Percentiles rank a stretch among this genome's conserved stretches.
Conservation (phyloP, 92 coral and sea anemone genomes). For the Parazoanthus darwini region DNA sequence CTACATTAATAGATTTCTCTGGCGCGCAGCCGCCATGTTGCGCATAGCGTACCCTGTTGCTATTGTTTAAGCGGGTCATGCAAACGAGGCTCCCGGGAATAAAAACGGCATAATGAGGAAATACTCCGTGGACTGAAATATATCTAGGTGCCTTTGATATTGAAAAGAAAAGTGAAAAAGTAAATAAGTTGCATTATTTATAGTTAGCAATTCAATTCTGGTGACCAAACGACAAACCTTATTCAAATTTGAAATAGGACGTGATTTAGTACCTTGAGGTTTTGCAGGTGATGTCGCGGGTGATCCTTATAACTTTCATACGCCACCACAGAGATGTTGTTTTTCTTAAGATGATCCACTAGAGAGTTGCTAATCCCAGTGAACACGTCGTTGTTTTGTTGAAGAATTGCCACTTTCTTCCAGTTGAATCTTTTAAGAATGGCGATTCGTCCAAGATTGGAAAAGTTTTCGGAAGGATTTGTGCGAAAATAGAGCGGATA, state of each 20-base stretch:
- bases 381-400: slow-evolving; percentile 76
- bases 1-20: too few relatives aligned
- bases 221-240: neutral
- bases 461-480: slow-evolving; percentile 66
- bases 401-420: slow-evolving; percentile 72
- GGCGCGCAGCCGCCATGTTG: too few relatives aligned
- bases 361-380: slow-evolving; percentile 74
- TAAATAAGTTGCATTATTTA: neutral
- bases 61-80: too few relatives aligned
- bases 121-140: too few relatives aligned
- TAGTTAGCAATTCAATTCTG: too few relatives aligned
- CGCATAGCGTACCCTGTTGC: too few relatives aligned
- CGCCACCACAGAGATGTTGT: slow-evolving; percentile 61
- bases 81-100: too few relatives aligned
- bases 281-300: slow-evolving; percentile 60
- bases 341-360: slow-evolving; percentile 54
- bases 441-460: slow-evolving; percentile 72
- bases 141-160: neutral
- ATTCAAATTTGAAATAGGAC: neutral
- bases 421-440: slow-evolving; percentile 68
- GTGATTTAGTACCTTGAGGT: slow-evolving; percentile 52
- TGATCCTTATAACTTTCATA: slow-evolving; percentile 73
- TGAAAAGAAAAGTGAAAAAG: neutral
- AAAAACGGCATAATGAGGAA: too few relatives aligned
- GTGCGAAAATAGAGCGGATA: slow-evolving; percentile 73